These are phyloP conservation scores for Leucozona laternaria DNA, from an alignment of 2,888 invertebrate species.

Conservation along the genomic window DNA sequence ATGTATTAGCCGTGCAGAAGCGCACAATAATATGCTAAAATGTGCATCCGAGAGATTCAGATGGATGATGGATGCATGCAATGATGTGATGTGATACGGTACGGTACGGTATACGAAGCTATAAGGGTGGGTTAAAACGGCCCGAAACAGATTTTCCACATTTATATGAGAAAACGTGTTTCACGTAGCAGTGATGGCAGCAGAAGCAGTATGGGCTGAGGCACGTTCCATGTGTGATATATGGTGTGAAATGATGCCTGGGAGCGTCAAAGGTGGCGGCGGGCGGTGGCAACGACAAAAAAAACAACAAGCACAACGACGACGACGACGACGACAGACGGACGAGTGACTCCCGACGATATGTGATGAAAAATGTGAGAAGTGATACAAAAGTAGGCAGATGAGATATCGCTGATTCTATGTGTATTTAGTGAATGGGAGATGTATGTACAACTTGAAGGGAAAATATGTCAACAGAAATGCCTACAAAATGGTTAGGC, in stretches of 20 bases:
- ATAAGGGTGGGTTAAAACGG: constrained; percentile 19
- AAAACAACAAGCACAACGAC: too few relatives aligned
- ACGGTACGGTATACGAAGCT: constrained; percentile 11
- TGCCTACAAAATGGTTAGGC: constrained; percentile 56
- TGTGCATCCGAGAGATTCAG: constrained; percentile 70
- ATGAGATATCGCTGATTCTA: constrained; percentile 36
- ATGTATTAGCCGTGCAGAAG: constrained; percentile 70
- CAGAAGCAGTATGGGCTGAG: constrained; percentile 6
- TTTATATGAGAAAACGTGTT: constrained; percentile 66
- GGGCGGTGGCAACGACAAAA: background rate
- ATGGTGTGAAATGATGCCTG: constrained; percentile 70
- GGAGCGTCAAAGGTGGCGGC: constrained; percentile 22
- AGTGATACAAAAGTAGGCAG: constrained; percentile 56
- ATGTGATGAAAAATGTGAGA: constrained; percentile 59
- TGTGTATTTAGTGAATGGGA: constrained; percentile 40
- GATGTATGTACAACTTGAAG: constrained; percentile 16
- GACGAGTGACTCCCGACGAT: constrained; percentile 6
- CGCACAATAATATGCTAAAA: constrained; percentile 72
- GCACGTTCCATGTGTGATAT: constrained; percentile 69
- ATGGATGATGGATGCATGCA: constrained; percentile 61
- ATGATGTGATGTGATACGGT: constrained; percentile 22
- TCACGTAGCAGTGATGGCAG: constrained; percentile 11
- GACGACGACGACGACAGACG: background rate
- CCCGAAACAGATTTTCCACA: constrained; percentile 62
- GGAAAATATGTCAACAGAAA: constrained; percentile 72